Conservation (phyloP, 2,113 vertebrate genomes). For the Antechinus stuartii region DNA sequence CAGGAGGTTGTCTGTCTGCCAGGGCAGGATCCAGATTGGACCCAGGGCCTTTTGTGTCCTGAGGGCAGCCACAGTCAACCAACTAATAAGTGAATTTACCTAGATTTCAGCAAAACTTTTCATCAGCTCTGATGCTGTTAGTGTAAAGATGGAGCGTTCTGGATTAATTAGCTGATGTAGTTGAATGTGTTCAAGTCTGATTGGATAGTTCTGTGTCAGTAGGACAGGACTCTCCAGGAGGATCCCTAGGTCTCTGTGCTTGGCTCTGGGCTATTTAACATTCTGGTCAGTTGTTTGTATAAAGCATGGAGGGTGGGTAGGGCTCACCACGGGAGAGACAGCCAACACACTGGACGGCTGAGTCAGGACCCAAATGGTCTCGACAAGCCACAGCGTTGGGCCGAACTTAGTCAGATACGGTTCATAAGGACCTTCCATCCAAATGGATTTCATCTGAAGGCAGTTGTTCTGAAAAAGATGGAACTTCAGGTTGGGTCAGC, state of each 20-base stretch:
- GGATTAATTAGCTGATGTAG: neutral
- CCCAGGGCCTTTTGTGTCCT: too few relatives aligned
- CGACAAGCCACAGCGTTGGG: too few relatives aligned
- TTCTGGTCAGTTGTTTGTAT: neutral
- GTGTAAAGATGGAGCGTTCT: neutral
- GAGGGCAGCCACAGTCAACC: too few relatives aligned
- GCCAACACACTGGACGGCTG: neutral
- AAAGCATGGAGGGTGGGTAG: neutral
- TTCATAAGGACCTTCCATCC: neutral
- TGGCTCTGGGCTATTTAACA: neutral
- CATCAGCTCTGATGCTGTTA: neutral
- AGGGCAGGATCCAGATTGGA: too few relatives aligned
- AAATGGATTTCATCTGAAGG: neutral
- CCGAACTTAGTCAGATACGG: neutral
- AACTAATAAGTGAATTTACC: neutral
- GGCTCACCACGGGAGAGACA: neutral
- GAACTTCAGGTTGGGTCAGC: neutral
- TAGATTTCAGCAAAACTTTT: neutral
- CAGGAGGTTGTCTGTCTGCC: too few relatives aligned
- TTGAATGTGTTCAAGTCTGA: neutral
- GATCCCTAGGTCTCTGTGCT: neutral
- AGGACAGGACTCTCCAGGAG: neutral
- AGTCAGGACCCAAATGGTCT: neutral
- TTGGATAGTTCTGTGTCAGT: too few relatives aligned
- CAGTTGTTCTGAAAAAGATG: neutral